Conservation (phyloP, 2,113 vertebrate genomes). For the Emydocephalus ijimae region DNA sequence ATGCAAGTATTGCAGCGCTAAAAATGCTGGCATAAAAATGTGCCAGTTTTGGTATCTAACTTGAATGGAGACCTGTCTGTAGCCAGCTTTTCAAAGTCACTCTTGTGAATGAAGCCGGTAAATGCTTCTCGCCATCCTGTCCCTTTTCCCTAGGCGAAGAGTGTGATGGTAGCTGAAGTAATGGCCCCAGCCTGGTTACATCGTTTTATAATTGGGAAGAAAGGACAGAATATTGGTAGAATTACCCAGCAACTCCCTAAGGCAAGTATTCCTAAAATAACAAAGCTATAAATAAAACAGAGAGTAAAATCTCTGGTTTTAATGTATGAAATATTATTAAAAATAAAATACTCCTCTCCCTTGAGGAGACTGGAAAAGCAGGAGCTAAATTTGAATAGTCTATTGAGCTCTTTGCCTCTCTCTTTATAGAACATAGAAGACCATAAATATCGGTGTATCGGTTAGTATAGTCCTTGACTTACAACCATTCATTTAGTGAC, state of each 20-base stretch:
- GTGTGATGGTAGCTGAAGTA: slow-evolving; percentile 74
- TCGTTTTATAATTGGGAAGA: slow-evolving; percentile 81
- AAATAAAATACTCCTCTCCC: neutral
- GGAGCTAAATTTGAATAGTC: neutral
- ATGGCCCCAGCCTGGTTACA: slow-evolving; percentile 79
- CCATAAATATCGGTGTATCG: neutral
- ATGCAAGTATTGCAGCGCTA: neutral
- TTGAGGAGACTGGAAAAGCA: neutral
- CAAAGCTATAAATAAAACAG: neutral
- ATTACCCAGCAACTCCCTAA: slow-evolving; percentile 78
- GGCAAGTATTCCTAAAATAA: slow-evolving; percentile 45
- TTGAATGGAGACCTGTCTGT: too few relatives aligned
- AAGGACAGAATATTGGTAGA: slow-evolving; percentile 76
- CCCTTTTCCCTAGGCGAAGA: slow-evolving; percentile 65
- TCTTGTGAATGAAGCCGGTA: neutral
- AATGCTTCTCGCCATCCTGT: neutral
- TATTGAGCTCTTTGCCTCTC: neutral
- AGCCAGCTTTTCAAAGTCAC: neutral
- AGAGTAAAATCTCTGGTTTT: neutral
- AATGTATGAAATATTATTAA: neutral
- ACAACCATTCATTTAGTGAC: too few relatives aligned
- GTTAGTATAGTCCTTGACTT: neutral
- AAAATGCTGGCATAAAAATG: neutral
- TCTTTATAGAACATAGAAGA: neutral
- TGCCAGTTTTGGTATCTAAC: neutral